phyloP scores from a whole-genome alignment of 2,113 vertebrate species.

The Pedetes capensis region DNA sequence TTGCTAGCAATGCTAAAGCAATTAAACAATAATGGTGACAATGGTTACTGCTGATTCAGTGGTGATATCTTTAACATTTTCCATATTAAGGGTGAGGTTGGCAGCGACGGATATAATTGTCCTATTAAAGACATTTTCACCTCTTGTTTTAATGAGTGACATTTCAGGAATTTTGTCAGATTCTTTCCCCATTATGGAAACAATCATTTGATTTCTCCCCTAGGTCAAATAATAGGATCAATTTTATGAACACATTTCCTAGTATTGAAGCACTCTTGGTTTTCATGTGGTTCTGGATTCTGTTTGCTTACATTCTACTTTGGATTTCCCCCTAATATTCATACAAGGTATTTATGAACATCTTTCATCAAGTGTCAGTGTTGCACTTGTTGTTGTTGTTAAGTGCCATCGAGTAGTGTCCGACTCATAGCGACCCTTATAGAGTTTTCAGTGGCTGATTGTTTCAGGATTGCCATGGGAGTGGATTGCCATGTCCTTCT shows the following conservation, averaged over 20 bases:
- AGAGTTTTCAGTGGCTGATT: too few relatives aligned
- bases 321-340: background rate
- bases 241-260: background rate
- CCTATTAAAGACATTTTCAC: too few relatives aligned
- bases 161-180: background rate
- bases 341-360: background rate
- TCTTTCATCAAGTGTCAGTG: background rate
- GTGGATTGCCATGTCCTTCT: too few relatives aligned
- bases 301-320: background rate
- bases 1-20: background rate
- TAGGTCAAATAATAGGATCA: background rate
- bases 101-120: background rate
- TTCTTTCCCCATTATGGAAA: background rate
- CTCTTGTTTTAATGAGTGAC: background rate
- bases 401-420: too few relatives aligned
- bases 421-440: too few relatives aligned
- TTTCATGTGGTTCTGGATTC: background rate
- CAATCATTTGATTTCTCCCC: background rate
- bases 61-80: background rate
- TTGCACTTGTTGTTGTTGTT: too few relatives aligned
- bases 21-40: background rate
- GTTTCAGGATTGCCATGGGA: too few relatives aligned
- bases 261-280: background rate
- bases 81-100: background rate
- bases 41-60: background rate